These are phyloP conservation scores for Etheostoma nigrum DNA, from an alignment of 2,797 vertebrate species.

Conservation along the genomic window DNA sequence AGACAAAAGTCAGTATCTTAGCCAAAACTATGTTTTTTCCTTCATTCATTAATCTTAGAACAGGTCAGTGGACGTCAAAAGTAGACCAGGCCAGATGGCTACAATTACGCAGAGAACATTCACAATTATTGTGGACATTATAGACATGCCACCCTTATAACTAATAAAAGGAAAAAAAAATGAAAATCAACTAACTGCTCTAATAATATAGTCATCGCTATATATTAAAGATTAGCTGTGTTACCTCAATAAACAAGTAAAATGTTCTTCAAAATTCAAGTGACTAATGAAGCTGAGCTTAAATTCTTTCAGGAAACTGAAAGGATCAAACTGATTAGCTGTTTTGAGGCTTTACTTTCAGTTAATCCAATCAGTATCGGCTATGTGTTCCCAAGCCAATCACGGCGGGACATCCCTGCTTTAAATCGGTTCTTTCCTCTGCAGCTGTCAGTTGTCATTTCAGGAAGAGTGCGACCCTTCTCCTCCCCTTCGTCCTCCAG, in stretches of 20 bases:
- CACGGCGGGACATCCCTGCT: too few species aligned
- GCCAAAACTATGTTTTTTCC: too few species aligned
- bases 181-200: constrained; percentile 34
- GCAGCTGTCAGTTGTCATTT: too few species aligned
- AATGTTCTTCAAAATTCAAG: constrained; percentile 59
- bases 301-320: too few species aligned
- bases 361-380: too few species aligned
- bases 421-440: too few species aligned
- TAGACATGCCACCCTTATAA: constrained; percentile 45
- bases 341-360: too few species aligned
- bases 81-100: constrained; percentile 18
- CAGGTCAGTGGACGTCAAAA: constrained; percentile 22
- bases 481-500: too few species aligned
- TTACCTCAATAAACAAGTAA: constrained; percentile 60
- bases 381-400: too few species aligned
- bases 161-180: constrained; percentile 43
- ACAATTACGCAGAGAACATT: constrained; percentile 29
- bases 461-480: too few species aligned
- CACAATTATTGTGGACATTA: constrained; percentile 29
- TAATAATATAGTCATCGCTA: constrained; percentile 53
- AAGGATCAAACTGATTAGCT: too few species aligned
- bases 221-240: constrained; percentile 55
- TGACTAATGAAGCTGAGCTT: constrained; percentile 38
- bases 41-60: constrained; percentile 28
- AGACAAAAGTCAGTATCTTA: too few species aligned